Evolutionary conservation across 2,113 vertebrate genomes (phyloP), one percentile per base, ranked within the genome.

Genomic region (Ranitomeya variabilis): DNA sequence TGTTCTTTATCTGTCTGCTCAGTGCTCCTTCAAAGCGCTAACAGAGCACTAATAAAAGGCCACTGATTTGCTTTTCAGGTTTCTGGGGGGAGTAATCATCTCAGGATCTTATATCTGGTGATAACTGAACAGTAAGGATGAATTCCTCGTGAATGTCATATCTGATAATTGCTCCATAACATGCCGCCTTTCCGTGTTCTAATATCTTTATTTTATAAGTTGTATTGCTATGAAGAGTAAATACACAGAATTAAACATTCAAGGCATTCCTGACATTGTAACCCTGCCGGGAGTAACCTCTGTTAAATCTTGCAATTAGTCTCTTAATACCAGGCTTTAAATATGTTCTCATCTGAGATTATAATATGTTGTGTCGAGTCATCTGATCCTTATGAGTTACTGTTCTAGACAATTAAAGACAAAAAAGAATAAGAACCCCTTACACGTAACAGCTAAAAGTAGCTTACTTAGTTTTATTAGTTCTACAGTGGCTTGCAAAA

Each of bases 121-220:
- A 66, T 79, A 79, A 67, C 19, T 66, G 59, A 86, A 51, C 74
- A 54, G 73, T 86, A 62, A 59, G 73, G 73, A 78, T 64, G 57
- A 21, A 57, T 86, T 78, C 6, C 73, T 78, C 23, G 62, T 86
- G 73, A 86, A 86, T 78, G 74, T 86, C 85, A 79, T 86, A 78
- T 78, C 85, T 79, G 45, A 86, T 86, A 86, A 79, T 79, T 79
- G 79, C 60, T 79, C 55, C 26, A 15, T 73, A 60, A 81, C 54
- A 87, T 45, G 51, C 12, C 57, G 62, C 8, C 26, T 87, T 81
- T 31, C 21, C 21, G 14, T 59, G 16, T 16, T 52, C 3, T 55
- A 26, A 57, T 80, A 51, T 69, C 78, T 71, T 87, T 87, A 78
- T 60, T 87, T 81, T 81, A 81, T 81, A 71, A 87, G 23, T 81